Evolutionary conservation across 2,797 vertebrate species (phyloP).

Genomic region (Todus mexicanus): DNA sequence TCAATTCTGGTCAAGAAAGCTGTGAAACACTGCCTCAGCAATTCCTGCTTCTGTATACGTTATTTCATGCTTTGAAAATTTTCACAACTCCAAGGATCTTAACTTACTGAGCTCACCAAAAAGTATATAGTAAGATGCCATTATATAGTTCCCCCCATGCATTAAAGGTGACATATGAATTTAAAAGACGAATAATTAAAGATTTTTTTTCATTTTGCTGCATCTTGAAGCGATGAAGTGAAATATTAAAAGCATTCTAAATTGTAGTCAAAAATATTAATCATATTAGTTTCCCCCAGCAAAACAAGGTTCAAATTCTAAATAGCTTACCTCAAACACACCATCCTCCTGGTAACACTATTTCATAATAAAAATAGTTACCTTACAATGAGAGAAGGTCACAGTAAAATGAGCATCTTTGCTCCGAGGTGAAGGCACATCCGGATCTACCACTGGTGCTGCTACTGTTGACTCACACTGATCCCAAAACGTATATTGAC

Average conservation of each 20-base stretch:
- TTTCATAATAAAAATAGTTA: slow-evolving; percentile 43
- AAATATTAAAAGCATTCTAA: not conserved
- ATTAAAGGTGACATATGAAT: not conserved
- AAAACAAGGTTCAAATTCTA: not conserved
- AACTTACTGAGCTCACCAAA: not conserved
- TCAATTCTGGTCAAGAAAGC: not conserved
- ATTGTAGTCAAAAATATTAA: not conserved
- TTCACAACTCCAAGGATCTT: not conserved
- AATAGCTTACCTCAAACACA: not conserved
- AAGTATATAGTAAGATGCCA: not conserved
- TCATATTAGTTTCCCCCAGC: not conserved
- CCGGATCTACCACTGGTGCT: slow-evolving; percentile 93
- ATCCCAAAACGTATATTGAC: slow-evolving; percentile 98
- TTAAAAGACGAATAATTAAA: not conserved
- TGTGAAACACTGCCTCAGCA: not conserved
- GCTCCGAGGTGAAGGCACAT: slow-evolving; percentile 82
- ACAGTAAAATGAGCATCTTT: slow-evolving; percentile 89
- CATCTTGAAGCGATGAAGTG: not conserved
- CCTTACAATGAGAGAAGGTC: slow-evolving; percentile 92
- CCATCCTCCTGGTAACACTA: not conserved
- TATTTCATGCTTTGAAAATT: not conserved
- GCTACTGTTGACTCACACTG: slow-evolving; percentile 88
- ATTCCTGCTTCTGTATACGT: not conserved
- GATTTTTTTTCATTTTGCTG: not conserved
- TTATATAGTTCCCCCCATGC: not conserved